These are phyloP conservation scores for Dendropsophus ebraccatus DNA, from an alignment of 2,113 vertebrate species.

Conservation along the genomic window DNA sequence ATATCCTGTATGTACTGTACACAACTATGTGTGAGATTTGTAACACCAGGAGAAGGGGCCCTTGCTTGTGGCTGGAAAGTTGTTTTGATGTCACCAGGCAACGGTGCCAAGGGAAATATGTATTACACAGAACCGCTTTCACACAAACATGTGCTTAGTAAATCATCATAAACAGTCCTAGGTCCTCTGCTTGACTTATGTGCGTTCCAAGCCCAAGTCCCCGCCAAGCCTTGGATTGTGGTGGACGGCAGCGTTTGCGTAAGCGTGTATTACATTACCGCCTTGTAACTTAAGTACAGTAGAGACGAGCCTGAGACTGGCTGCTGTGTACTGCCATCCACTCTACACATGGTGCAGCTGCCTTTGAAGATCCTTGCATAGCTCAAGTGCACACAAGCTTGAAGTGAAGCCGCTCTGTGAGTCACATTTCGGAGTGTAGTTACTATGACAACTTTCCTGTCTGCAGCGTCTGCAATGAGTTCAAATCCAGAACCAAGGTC, in stretches of 20 bases:
- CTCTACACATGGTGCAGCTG: conserved; percentile 31
- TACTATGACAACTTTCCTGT: background rate
- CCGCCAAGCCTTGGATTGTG: conserved; percentile 40
- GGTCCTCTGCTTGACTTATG: conserved; percentile 42
- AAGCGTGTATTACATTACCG: conserved; percentile 36
- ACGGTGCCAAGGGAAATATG: conserved; percentile 39
- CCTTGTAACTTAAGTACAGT: conserved; percentile 45
- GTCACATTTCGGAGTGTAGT: conserved; percentile 28
- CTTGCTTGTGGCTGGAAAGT: background rate
- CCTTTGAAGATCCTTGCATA: conserved; percentile 39
- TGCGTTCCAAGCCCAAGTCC: conserved; percentile 23
- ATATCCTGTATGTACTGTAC: too few species aligned
- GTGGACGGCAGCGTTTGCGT: conserved; percentile 45
- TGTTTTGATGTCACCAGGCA: conserved; percentile 33
- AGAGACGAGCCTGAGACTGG: conserved; percentile 17
- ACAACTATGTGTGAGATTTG: background rate
- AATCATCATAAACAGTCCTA: conserved; percentile 44
- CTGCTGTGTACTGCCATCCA: conserved; percentile 10
- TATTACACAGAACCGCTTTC: conserved; percentile 30
- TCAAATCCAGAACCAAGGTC: conserved; percentile 25
- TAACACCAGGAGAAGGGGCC: background rate
- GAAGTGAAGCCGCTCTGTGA: conserved; percentile 41
- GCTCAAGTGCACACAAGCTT: conserved; percentile 40
- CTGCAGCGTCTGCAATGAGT: background rate
- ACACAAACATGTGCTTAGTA: conserved; percentile 41